Base-by-base conservation (phyloP, 2,888 invertebrate genomes). In the Drosophila paramelanica region DNA sequence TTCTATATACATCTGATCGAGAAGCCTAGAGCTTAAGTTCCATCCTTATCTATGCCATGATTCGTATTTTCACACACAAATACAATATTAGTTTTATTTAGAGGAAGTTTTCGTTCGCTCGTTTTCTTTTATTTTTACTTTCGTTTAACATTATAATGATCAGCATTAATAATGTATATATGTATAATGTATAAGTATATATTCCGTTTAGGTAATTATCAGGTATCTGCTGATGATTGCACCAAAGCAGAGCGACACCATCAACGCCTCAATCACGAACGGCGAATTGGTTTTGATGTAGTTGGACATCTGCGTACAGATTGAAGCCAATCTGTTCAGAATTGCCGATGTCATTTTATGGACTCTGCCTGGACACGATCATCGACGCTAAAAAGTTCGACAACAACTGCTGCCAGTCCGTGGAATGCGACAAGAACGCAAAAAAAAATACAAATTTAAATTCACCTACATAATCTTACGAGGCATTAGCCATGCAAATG, bases 1-100 rank as follows among this genome's bases (percentile, higher is more conserved):
- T 97, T 97, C 92, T 97, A 96, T 85, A 97, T 98, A 68, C 98
- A 98, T 90, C 94, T 97, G 25, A 93, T 97, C 80, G 94, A 96
- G 91, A 96, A 97, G 60, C 75, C 71, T 17, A 65, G 31, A 59
- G 73, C 51, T 68, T 89, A 82, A 76, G 58, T 68, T 61, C 58
- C 70, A 80, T 61, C 43, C 43, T 61, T 50, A 42, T 61, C 7
- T 46, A 46, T 45, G 13, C 5, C 51, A 66, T 51, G 52, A 67
- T 62, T 58, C 65, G 51, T 62, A 72, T 57, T 42, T 47, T 49
- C 59, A 78, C 52, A 61, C 59, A 69, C 68, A 74, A 67, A 80
- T 73, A 84, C 39, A 88, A 60, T 39, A 41, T 67, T 76, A 69
- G 72, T 67, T 56, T 38, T 58, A 69, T 64, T 68, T 79, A 76